Evolutionary conservation across 1,140 invertebrate species (phyloP).

Genomic region (Tenebrio molitor): DNA sequence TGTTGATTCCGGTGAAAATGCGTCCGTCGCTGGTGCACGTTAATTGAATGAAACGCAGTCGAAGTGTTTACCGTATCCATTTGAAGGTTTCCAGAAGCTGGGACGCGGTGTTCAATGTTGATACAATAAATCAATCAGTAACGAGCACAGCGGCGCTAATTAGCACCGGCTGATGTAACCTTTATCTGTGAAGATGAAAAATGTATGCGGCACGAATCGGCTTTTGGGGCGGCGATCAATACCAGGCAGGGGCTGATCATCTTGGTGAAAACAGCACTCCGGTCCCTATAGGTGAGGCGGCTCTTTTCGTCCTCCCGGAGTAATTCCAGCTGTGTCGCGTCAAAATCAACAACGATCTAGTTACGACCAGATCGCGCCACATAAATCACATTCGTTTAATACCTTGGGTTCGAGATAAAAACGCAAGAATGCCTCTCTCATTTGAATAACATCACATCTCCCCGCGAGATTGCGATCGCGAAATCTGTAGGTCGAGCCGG

Average conservation of each 20-base stretch:
- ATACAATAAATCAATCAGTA: slow-evolving; percentile 3
- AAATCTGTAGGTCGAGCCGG: slow-evolving; percentile 14
- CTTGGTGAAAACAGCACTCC: background rate
- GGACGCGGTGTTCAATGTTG: background rate
- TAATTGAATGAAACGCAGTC: background rate
- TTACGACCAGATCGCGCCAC: background rate
- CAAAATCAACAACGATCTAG: background rate
- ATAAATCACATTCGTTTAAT: background rate
- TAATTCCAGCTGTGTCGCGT: background rate
- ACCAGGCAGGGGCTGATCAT: background rate
- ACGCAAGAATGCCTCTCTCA: background rate
- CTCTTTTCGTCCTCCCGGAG: too few species aligned
- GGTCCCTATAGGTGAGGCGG: too few species aligned
- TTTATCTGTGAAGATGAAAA: background rate
- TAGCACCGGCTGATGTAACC: slow-evolving; percentile 1
- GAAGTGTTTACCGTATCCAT: background rate
- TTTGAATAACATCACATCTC: background rate
- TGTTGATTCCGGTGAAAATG: background rate
- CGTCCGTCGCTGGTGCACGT: background rate
- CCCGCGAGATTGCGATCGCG: background rate
- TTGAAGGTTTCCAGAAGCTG: background rate
- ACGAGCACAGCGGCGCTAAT: background rate
- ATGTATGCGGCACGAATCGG: background rate
- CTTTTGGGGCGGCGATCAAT: background rate
- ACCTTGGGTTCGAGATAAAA: background rate